Percentiles rank a stretch among this genome's conserved stretches.
Evolutionary conservation across 2,888 invertebrate genomes (phyloP).

Genomic region (Drosophila barbarae): DNA sequence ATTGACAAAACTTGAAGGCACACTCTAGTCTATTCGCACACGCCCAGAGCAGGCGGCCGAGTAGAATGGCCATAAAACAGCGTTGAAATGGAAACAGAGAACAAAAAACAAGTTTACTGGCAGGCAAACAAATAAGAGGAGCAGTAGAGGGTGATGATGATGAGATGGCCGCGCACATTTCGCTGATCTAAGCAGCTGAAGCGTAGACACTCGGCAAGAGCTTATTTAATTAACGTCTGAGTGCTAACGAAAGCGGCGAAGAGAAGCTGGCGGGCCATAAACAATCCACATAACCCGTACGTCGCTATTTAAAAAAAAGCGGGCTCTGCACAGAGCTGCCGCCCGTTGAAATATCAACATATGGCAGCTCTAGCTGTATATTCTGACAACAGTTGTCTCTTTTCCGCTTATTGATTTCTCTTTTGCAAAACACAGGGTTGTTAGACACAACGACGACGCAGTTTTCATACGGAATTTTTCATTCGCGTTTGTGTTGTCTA

Average conservation of each 20-base stretch:
- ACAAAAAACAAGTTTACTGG: conserved; percentile 59
- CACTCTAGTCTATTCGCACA: conserved; percentile 44
- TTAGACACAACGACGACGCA: conserved; percentile 47
- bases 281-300: conserved; percentile 10
- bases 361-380: conserved; percentile 3
- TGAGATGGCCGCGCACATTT: conserved; percentile 37
- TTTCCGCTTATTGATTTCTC: conserved; percentile 59
- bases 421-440: conserved; percentile 23
- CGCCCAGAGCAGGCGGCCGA: conserved; percentile 46
- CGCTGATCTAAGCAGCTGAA: conserved; percentile 55
- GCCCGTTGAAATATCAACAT: background rate
- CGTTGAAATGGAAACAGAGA: conserved; percentile 3
- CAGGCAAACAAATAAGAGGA: conserved; percentile 34
- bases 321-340: conserved; percentile 6
- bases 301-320: conserved; percentile 9
- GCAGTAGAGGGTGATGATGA: conserved; percentile 20
- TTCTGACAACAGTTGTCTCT: background rate
- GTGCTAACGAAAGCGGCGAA: conserved; percentile 48
- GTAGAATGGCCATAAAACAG: conserved; percentile 47
- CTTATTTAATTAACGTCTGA: conserved; percentile 62
- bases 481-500: conserved; percentile 50
- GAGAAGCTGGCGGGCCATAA: conserved; percentile 27
- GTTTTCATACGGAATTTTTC: conserved; percentile 58
- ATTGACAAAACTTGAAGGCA: conserved; percentile 65
- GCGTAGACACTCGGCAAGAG: conserved; percentile 45